A percentile compares a stretch with the other conserved stretches of the same genome.
phyloP scores from a whole-genome alignment of 2,888 invertebrate genomes.

The Diaprepes abbreviatus region DNA sequence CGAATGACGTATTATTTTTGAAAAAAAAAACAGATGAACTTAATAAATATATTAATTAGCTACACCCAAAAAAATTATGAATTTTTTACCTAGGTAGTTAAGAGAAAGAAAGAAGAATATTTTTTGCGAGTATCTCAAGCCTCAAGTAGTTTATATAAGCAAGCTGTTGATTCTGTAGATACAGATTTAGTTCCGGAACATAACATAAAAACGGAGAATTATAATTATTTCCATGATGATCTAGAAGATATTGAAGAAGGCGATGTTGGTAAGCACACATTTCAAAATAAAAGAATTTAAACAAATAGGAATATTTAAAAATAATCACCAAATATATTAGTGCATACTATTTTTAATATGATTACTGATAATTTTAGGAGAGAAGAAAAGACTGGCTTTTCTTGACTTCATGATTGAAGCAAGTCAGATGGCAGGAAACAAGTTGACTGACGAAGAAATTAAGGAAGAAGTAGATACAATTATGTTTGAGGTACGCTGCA shows the following conservation, averaged over 20 bases:
- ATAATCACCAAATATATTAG: too few relatives aligned
- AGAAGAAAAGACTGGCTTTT: slow-evolving; percentile 88
- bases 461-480: slow-evolving; percentile 89
- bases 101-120: slow-evolving; percentile 82
- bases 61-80: too few relatives aligned
- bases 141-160: slow-evolving; percentile 51
- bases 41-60: too few relatives aligned
- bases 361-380: slow-evolving; percentile 68
- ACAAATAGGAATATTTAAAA: too few relatives aligned
- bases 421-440: slow-evolving; percentile 77
- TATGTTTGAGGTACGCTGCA: slow-evolving; percentile 81
- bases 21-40: too few relatives aligned
- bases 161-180: slow-evolving; percentile 49
- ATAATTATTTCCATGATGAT: slow-evolving; percentile 76
- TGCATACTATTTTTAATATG: too few relatives aligned
- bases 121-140: slow-evolving; percentile 67
- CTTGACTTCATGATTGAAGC: slow-evolving; percentile 88
- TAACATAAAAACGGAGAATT: slow-evolving; percentile 48
- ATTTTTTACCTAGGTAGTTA: too few relatives aligned
- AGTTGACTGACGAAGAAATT: slow-evolving; percentile 82
- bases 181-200: slow-evolving; percentile 41
- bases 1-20: too few relatives aligned
- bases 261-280: slow-evolving; percentile 74
- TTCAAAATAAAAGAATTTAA: too few relatives aligned
- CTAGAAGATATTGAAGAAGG: slow-evolving; percentile 81